A percentile compares a stretch with the other conserved stretches of the same genome.
Evolutionary conservation across 37 sponge, comb jelly and placozoan genomes (phyloP).

Genomic region (Hormiphora californensis): DNA sequence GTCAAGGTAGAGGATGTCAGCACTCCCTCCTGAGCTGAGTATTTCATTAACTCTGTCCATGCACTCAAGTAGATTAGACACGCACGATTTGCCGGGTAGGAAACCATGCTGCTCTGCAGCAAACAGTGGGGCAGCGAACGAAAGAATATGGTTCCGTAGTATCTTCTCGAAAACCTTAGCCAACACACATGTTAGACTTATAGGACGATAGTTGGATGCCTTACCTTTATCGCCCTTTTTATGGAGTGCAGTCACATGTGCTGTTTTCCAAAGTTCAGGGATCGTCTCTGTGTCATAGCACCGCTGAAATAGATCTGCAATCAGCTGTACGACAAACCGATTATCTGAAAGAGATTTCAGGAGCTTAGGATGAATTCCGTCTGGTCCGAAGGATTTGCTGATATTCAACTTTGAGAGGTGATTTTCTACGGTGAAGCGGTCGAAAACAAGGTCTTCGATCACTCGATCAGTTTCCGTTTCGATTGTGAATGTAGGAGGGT

Average conservation of each 20-base stretch:
- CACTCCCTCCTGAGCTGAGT: not conserved
- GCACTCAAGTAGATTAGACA: not conserved
- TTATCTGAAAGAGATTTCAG: not conserved
- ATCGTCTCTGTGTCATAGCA: not conserved
- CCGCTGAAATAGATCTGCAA: not conserved
- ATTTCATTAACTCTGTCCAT: not conserved
- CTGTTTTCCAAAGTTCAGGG: not conserved
- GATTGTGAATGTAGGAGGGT: too few species aligned
- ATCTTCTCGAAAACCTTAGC: constrained; percentile 24
- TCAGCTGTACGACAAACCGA: not conserved
- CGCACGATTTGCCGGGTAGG: too few species aligned
- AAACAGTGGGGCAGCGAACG: too few species aligned
- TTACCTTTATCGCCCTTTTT: not conserved
- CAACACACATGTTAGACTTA: constrained; percentile 14
- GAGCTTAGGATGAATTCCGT: constrained; percentile 8
- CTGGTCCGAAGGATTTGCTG: not conserved
- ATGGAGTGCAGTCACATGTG: not conserved
- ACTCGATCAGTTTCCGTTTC: too few species aligned
- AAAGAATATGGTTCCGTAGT: too few species aligned
- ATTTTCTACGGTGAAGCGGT: too few species aligned
- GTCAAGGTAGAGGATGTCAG: not conserved
- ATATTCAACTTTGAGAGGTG: not conserved
- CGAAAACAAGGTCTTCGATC: too few species aligned
- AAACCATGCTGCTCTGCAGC: too few species aligned
- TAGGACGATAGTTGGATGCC: constrained; percentile 10